A percentile compares a stretch with the other conserved stretches of the same genome.
These are phyloP conservation scores for Poeciliopsis prolifica DNA, from an alignment of 2,113 vertebrate genomes.

Conservation along the genomic window DNA sequence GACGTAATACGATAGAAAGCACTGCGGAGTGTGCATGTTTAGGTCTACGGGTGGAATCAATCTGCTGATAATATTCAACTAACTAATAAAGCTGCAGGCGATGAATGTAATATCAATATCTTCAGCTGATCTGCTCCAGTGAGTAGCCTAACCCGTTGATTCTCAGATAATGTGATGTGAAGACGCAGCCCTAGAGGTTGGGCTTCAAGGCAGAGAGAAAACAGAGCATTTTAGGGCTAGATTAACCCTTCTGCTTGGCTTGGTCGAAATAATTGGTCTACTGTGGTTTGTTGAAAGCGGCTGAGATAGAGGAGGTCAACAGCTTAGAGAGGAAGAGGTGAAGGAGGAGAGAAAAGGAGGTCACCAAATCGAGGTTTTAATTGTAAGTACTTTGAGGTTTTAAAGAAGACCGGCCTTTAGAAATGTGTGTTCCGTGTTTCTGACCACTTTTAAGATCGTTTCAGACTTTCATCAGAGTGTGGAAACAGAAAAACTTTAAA, in stretches of 20 bases:
- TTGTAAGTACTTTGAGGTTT: slow-evolving; percentile 4
- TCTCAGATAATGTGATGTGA: slow-evolving; percentile 63
- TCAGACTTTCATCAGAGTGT: background rate
- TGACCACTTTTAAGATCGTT: background rate
- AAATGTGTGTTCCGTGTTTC: slow-evolving; percentile 1
- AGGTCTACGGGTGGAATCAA: slow-evolving; percentile 26
- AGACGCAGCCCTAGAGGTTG: slow-evolving; percentile 48
- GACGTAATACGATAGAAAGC: background rate
- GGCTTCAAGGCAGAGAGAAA: slow-evolving; percentile 9
- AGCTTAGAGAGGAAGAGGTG: slow-evolving; percentile 11
- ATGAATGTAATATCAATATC: slow-evolving; percentile 69
- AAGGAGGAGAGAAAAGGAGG: slow-evolving; percentile 13
- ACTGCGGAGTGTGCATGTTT: slow-evolving; percentile 6
- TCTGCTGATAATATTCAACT: slow-evolving; percentile 54
- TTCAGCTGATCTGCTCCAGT: slow-evolving; percentile 48
- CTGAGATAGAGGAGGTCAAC: slow-evolving; percentile 23
- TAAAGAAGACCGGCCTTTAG: background rate
- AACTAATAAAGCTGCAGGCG: slow-evolving; percentile 62
- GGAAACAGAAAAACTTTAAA: too few relatives aligned
- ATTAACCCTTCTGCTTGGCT: slow-evolving; percentile 63
- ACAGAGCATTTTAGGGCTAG: slow-evolving; percentile 12
- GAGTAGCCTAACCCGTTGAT: slow-evolving; percentile 54
- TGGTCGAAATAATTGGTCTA: slow-evolving; percentile 62
- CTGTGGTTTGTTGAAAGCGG: slow-evolving; percentile 41
- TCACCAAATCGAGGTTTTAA: background rate